Evolutionary conservation across 2,888 invertebrate genomes (phyloP).

Genomic region (Ditylenchus weischeri): DNA sequence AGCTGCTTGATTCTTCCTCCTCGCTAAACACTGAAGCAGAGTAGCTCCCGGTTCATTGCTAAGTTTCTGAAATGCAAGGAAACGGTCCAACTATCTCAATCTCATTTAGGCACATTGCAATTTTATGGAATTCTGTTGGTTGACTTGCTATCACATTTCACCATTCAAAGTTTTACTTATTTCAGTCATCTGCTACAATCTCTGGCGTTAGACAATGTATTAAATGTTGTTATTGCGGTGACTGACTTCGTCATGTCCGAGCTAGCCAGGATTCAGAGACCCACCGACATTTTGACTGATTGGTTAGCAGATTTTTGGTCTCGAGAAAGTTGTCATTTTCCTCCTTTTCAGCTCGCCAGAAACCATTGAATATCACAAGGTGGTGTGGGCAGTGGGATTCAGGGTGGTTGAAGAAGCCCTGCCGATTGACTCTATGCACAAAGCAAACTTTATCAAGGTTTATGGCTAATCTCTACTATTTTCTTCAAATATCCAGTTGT

Average conservation of each 20-base stretch:
- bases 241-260: conserved; percentile 30
- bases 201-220: conserved; percentile 35
- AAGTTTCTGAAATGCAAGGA: conserved; percentile 24
- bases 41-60: conserved; percentile 23
- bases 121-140: conserved; percentile 41
- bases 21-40: conserved; percentile 1
- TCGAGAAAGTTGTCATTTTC: not conserved
- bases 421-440: conserved; percentile 21
- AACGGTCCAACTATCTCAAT: conserved; percentile 10
- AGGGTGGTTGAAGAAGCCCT: conserved; percentile 33
- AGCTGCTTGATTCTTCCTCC: not conserved
- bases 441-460: conserved; percentile 31
- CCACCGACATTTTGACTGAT: conserved; percentile 30
- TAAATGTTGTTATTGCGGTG: conserved; percentile 10
- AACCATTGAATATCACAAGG: conserved; percentile 30
- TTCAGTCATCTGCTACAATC: conserved; percentile 41
- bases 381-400: conserved; percentile 36
- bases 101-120: conserved; percentile 34
- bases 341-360: conserved; percentile 27
- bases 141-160: conserved; percentile 10
- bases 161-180: not conserved
- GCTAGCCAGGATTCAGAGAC: conserved; percentile 20
- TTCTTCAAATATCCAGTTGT: not conserved
- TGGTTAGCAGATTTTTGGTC: conserved; percentile 12
- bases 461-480: not conserved